Evolutionary conservation across 2,888 invertebrate genomes (phyloP).

Genomic region (Melitaea athalia): DNA sequence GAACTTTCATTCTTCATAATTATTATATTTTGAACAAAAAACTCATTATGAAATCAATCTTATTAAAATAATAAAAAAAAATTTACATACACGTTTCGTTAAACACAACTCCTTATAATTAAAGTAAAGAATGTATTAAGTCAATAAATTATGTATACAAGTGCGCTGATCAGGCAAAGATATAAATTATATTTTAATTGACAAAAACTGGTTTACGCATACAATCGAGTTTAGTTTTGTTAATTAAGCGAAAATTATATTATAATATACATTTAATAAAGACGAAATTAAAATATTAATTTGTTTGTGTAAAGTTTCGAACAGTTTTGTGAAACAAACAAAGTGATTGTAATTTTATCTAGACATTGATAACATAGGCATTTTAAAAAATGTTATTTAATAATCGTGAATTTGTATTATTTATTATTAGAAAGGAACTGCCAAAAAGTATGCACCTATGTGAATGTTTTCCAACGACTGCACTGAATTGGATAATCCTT

Average conservation of each 20-base stretch:
- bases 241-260: conserved; percentile 38
- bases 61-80: conserved; percentile 1
- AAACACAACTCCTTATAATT: conserved; percentile 28
- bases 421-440: too few relatives aligned
- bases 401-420: too few relatives aligned
- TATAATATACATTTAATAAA: conserved; percentile 12
- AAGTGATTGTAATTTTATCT: not conserved
- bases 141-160: conserved; percentile 39
- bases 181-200: conserved; percentile 41
- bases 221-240: conserved; percentile 39
- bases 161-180: conserved; percentile 36
- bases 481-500: too few relatives aligned
- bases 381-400: too few relatives aligned
- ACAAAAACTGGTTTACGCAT: conserved; percentile 38
- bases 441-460: too few relatives aligned
- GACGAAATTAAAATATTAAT: conserved; percentile 14
- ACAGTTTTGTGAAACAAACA: not conserved
- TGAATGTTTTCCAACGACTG: too few relatives aligned
- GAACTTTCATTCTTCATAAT: not conserved
- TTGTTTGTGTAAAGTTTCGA: conserved; percentile 7
- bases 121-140: conserved; percentile 38
- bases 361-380: not conserved
- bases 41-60: conserved; percentile 13
- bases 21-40: not conserved
- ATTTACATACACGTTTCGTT: not conserved